Evolutionary conservation across 2,113 vertebrate species (phyloP).

Genomic region (Lampris incognitus): DNA sequence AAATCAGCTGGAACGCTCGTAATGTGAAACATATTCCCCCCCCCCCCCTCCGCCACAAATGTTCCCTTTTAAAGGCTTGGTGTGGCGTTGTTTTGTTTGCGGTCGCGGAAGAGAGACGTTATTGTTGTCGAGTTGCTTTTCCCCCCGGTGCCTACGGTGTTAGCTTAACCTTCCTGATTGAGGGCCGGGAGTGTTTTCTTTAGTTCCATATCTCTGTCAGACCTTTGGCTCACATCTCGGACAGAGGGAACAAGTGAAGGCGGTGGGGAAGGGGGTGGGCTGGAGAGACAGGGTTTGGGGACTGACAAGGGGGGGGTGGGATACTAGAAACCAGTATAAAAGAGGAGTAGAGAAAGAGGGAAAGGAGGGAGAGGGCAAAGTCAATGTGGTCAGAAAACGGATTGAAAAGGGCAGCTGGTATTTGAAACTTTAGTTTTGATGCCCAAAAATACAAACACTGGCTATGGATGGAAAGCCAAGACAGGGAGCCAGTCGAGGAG

Average conservation of each 20-base stretch:
- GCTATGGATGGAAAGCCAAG: too few relatives aligned
- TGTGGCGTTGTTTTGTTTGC: conserved; percentile 18
- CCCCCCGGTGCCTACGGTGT: conserved; percentile 24
- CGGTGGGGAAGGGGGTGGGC: conserved; percentile 20
- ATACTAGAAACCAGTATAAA: not conserved
- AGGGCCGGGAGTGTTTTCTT: conserved; percentile 60
- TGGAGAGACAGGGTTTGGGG: conserved; percentile 7
- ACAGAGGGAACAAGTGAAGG: conserved; percentile 12
- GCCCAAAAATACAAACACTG: too few relatives aligned
- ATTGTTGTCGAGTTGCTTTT: conserved; percentile 48
- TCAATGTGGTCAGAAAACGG: too few relatives aligned
- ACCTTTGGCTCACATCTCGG: conserved; percentile 60
- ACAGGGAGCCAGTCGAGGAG: too few relatives aligned
- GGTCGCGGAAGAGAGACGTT: conserved; percentile 21
- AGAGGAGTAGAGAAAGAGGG: too few relatives aligned
- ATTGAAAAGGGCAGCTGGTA: too few relatives aligned
- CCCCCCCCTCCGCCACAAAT: conserved; percentile 16
- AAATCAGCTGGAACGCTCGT: conserved; percentile 60
- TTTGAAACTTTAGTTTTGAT: too few relatives aligned
- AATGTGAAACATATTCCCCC: conserved; percentile 60
- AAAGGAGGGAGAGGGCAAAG: not conserved
- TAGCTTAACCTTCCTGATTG: conserved; percentile 61
- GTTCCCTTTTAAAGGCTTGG: conserved; percentile 44
- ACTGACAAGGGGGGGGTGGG: not conserved
- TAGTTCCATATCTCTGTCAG: conserved; percentile 60